Percentiles rank a stretch among this genome's conserved stretches.
Evolutionary conservation across 1,140 invertebrate genomes (phyloP).

Genomic region (Conus ventricosus): DNA sequence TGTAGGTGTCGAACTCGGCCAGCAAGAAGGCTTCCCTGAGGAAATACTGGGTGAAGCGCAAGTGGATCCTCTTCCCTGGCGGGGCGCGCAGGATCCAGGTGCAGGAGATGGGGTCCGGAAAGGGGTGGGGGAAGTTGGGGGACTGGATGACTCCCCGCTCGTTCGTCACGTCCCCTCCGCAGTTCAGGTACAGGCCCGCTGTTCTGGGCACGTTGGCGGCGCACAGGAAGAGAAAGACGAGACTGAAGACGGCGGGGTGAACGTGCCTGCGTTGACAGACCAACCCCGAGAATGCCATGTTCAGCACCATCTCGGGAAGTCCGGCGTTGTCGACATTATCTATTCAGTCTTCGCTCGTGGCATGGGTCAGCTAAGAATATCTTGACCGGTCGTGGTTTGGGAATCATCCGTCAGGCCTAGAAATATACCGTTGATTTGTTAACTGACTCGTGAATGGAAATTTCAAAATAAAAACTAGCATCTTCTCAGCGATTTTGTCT

Average conservation of each 20-base stretch:
- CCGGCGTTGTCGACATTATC: no score
- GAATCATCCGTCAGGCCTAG: no score
- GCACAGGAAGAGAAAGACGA: background rate
- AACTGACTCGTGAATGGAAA: no score
- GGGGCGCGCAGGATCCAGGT: conserved; percentile 89
- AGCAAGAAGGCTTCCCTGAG: conserved; percentile 87
- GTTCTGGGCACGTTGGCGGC: no score
- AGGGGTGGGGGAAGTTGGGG: conserved; percentile 87
- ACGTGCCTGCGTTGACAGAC: background rate
- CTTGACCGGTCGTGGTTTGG: no score
- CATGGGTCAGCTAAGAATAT: no score
- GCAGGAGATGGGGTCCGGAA: conserved; percentile 87
- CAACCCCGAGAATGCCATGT: no score
- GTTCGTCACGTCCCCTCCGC: conserved; percentile 52
- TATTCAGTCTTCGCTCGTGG: no score
- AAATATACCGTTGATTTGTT: no score
- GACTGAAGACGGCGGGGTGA: background rate
- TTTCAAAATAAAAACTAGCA: no score
- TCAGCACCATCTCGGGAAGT: no score
- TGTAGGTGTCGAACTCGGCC: conserved; percentile 83
- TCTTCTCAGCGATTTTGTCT: no score
- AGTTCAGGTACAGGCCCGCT: conserved; percentile 43
- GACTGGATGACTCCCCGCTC: conserved; percentile 81
- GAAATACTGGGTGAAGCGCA: conserved; percentile 92
- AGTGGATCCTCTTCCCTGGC: conserved; percentile 80